phyloP scores from a whole-genome alignment of 2,113 vertebrate genomes.

The Terrapene triunguis region DNA sequence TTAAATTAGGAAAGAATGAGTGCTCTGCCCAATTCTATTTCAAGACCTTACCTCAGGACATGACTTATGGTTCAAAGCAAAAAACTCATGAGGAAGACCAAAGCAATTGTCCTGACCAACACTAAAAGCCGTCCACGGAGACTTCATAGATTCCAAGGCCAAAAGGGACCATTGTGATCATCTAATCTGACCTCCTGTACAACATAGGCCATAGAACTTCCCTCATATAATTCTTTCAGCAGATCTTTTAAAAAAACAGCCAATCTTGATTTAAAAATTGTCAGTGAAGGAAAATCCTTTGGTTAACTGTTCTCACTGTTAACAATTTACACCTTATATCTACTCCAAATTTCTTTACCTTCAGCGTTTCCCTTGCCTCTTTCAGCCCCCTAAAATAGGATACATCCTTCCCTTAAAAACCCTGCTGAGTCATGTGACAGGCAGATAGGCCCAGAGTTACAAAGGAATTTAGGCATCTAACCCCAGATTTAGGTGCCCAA shows the following conservation, averaged over 20 bases:
- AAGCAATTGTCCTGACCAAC: no score
- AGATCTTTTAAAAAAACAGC: no score
- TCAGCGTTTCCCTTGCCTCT: neutral
- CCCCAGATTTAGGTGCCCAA: neutral
- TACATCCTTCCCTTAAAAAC: neutral
- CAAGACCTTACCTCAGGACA: neutral
- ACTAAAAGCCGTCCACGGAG: neutral
- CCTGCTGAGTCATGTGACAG: neutral
- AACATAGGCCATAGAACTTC: neutral
- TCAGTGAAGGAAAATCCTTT: no score
- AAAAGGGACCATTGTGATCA: no score
- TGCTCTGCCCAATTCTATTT: neutral
- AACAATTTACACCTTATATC: no score
- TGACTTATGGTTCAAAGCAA: neutral
- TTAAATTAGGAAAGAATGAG: neutral
- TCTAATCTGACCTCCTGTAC: neutral
- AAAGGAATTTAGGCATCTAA: neutral
- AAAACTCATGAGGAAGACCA: neutral
- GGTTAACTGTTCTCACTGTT: no score
- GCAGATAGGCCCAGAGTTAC: neutral
- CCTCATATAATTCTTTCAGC: neutral
- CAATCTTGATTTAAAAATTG: no score
- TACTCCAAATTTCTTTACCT: neutral
- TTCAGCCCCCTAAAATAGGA: neutral
- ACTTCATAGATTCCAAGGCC: neutral